Evolutionary conservation across 1,140 invertebrate genomes (phyloP).

Genomic region (Mizuhopecten yessoensis): DNA sequence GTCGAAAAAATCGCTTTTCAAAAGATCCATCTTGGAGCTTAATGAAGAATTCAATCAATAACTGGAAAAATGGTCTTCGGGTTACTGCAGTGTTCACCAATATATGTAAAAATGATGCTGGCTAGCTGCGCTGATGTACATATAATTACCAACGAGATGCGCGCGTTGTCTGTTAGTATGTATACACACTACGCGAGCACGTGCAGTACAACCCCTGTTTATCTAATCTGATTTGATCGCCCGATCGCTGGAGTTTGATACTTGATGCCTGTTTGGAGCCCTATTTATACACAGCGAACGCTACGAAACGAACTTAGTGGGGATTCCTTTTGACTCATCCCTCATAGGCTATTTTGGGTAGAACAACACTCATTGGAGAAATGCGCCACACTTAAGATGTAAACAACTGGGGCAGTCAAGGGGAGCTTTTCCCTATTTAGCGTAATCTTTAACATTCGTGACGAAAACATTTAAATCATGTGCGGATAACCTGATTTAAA

Average conservation of each 20-base stretch:
- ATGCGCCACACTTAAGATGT: background rate
- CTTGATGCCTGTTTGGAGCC: background rate
- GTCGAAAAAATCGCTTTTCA: constrained; percentile 19
- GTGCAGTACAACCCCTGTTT: too few species aligned
- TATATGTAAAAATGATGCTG: background rate
- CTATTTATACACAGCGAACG: background rate
- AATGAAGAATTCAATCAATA: background rate
- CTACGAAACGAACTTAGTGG: background rate
- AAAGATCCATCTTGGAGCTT: background rate
- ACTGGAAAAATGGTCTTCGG: background rate
- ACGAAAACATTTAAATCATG: too few species aligned
- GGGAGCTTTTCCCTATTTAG: too few species aligned
- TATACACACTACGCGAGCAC: too few species aligned
- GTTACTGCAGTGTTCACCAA: too few species aligned
- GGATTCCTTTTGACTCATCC: constrained; percentile 12
- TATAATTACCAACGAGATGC: too few species aligned
- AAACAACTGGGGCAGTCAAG: background rate
- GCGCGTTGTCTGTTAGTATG: background rate
- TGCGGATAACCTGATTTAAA: too few species aligned
- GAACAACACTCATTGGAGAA: constrained; percentile 5
- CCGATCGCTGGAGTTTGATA: background rate
- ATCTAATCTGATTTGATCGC: background rate
- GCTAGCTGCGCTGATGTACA: background rate
- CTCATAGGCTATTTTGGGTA: background rate
- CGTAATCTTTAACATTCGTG: too few species aligned